Percentiles rank a stretch among this genome's conserved stretches.
Evolutionary conservation across 2,113 vertebrate species (phyloP).

Genomic region (Daubentonia madagascariensis): DNA sequence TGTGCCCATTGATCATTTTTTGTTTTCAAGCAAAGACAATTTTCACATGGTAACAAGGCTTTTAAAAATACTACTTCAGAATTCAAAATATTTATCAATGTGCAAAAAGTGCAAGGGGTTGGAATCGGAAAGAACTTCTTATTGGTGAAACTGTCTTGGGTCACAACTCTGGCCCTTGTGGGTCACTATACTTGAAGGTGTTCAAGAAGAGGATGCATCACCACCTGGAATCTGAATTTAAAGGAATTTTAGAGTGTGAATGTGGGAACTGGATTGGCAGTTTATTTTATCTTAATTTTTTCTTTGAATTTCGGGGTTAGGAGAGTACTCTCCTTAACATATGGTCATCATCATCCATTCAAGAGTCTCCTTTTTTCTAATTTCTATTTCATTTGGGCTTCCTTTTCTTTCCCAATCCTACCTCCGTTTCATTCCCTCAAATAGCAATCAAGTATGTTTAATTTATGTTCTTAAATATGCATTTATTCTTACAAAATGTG

Average conservation of each 20-base stretch:
- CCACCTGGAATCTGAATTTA: neutral
- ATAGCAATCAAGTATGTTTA: neutral
- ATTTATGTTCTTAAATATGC: neutral
- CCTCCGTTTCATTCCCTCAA: neutral
- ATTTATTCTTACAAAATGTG: neutral
- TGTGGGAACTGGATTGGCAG: neutral
- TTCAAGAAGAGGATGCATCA: neutral
- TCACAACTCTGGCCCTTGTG: neutral
- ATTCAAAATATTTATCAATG: neutral
- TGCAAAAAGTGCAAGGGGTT: neutral
- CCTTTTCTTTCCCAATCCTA: neutral
- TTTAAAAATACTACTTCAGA: neutral
- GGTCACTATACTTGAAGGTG: neutral
- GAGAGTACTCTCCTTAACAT: neutral
- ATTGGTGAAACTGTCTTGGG: neutral
- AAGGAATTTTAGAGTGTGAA: neutral
- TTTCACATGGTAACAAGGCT: neutral
- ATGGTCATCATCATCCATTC: neutral
- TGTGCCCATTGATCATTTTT: neutral
- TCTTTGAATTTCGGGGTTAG: neutral
- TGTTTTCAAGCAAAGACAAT: neutral
- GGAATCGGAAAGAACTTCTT: neutral
- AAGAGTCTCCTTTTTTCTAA: neutral
- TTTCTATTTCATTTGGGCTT: neutral
- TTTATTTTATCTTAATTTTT: neutral